These are phyloP conservation scores for Poeciliopsis occidentalis DNA, from an alignment of 2,113 vertebrate genomes.

Conservation along the genomic window DNA sequence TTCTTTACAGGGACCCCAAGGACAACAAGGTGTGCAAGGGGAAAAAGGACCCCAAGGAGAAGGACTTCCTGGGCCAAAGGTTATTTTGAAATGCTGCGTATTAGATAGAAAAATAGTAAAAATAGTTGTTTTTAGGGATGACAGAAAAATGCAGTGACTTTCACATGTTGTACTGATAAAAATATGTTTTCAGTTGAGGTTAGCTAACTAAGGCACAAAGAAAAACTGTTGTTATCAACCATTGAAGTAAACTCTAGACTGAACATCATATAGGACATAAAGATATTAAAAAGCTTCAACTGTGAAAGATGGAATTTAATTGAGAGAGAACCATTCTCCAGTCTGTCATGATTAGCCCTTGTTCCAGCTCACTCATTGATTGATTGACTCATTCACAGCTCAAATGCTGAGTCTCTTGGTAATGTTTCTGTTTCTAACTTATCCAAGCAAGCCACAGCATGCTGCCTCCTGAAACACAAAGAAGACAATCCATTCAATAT, in stretches of 20 bases:
- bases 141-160: background rate
- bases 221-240: background rate
- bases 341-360: conserved; percentile 36
- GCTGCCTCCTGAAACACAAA: conserved; percentile 20
- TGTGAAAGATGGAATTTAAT: background rate
- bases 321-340: background rate
- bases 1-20: conserved; percentile 86
- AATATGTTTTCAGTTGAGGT: background rate
- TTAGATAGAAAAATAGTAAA: background rate
- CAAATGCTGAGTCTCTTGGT: conserved; percentile 24
- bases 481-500: background rate
- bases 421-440: conserved; percentile 16
- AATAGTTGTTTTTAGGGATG: background rate
- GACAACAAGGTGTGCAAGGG: conserved; percentile 88
- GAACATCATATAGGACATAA: background rate
- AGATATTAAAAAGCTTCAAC: background rate
- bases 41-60: conserved; percentile 87
- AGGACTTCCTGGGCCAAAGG: conserved; percentile 90
- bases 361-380: conserved; percentile 41
- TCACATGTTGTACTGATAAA: no score
- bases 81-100: background rate
- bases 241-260: background rate
- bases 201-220: background rate
- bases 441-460: conserved; percentile 41
- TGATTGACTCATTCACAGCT: conserved; percentile 20